Conservation (phyloP, 2,888 invertebrate genomes). For the Apamea sordens region DNA sequence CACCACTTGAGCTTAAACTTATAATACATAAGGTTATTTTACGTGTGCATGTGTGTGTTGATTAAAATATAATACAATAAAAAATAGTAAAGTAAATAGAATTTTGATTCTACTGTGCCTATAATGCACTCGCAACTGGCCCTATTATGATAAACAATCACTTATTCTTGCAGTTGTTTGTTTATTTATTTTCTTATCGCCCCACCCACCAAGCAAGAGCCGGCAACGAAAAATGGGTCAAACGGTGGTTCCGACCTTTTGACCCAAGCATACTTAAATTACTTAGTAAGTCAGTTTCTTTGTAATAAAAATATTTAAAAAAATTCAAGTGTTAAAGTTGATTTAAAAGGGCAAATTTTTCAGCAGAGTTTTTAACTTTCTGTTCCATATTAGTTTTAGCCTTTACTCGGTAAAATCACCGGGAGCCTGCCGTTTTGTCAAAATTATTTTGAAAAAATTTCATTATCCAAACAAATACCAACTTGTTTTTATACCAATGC, state of each 20-base stretch:
- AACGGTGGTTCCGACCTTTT: slow-evolving; percentile 5
- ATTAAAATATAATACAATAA: too few species aligned
- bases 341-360: background rate
- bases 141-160: background rate
- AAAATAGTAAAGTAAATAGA: background rate
- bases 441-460: too few species aligned
- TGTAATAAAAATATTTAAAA: background rate
- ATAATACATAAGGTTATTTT: background rate
- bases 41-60: background rate
- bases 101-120: background rate
- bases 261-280: background rate
- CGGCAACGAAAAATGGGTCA: slow-evolving; percentile 24
- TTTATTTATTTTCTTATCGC: slow-evolving; percentile 36
- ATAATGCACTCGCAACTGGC: background rate
- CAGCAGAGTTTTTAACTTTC: background rate
- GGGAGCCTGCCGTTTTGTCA: too few species aligned
- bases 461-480: too few species aligned
- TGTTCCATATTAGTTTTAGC: too few species aligned
- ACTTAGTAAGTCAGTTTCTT: background rate
- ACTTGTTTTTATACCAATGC: too few species aligned
- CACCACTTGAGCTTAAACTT: too few species aligned
- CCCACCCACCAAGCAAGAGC: background rate
- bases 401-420: background rate
- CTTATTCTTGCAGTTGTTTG: slow-evolving; percentile 3
- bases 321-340: background rate